Conservation (phyloP, 2,888 invertebrate species). For the Nomada ferruginata region DNA sequence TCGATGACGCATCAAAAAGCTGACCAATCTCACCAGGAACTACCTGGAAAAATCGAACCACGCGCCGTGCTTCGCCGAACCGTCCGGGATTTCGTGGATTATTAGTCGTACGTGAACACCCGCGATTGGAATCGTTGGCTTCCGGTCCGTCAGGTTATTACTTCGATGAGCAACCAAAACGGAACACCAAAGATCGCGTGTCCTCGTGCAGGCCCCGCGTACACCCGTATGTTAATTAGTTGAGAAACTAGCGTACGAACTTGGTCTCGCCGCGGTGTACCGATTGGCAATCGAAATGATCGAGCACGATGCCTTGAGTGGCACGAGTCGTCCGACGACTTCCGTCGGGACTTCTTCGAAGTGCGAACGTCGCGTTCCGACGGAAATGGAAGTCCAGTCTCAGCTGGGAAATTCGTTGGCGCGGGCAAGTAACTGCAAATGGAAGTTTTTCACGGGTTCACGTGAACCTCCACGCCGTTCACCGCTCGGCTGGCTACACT, state of each 20-base stretch:
- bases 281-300: conserved; percentile 38
- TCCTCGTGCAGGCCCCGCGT: not conserved
- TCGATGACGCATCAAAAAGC: no score
- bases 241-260: conserved; percentile 39
- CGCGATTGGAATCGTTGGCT: conserved; percentile 23
- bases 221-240: conserved; percentile 54
- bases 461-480: conserved; percentile 10
- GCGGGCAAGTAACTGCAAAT: conserved; percentile 45
- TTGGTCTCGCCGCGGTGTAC: conserved; percentile 15
- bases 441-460: conserved; percentile 25
- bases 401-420: conserved; percentile 17
- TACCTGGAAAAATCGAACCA: not conserved
- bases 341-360: conserved; percentile 6
- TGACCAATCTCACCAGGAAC: no score
- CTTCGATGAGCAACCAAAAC: conserved; percentile 36
- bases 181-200: conserved; percentile 8
- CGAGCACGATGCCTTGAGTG: conserved; percentile 4
- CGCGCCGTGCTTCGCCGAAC: not conserved
- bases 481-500: conserved; percentile 2
- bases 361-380: not conserved
- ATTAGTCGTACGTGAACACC: conserved; percentile 31
- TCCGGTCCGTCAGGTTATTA: conserved; percentile 30
- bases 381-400: conserved; percentile 22
- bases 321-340: not conserved
- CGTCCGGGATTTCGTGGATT: conserved; percentile 5